phyloP scores from a whole-genome alignment of 1,140 invertebrate genomes.

The Stegodyphus dumicola region DNA sequence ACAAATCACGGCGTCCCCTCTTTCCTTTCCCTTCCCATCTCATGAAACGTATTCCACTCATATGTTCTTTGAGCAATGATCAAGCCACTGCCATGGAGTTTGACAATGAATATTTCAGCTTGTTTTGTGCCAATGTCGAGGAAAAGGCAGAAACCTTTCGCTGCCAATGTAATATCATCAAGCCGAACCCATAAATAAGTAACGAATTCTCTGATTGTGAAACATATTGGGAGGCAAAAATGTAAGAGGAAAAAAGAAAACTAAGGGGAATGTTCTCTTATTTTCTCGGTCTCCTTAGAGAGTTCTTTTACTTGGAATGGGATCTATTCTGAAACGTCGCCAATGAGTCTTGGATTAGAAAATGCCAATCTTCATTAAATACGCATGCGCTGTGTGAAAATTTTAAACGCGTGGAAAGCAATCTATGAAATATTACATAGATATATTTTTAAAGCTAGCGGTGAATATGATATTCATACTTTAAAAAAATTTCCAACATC shows the following conservation, averaged over 20 bases:
- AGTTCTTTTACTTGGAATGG: too few relatives aligned
- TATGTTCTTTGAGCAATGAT: conserved; percentile 19
- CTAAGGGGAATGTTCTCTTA: neutral
- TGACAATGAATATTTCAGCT: conserved; percentile 43
- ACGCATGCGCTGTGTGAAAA: neutral
- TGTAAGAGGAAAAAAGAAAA: neutral
- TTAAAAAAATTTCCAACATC: too few relatives aligned
- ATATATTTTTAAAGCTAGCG: too few relatives aligned
- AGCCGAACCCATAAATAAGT: conserved; percentile 16
- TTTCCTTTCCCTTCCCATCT: neutral
- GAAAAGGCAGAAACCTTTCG: conserved; percentile 18
- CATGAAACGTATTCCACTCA: neutral
- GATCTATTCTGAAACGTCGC: too few relatives aligned
- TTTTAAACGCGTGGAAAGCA: neutral
- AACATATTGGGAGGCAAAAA: conserved; percentile 19
- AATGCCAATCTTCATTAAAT: conserved; percentile 22
- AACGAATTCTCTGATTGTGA: conserved; percentile 47
- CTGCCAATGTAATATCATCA: conserved; percentile 26
- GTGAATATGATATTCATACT: too few relatives aligned
- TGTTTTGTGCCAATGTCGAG: conserved; percentile 41
- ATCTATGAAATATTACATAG: too few relatives aligned
- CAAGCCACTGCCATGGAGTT: neutral
- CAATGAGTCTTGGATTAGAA: neutral
- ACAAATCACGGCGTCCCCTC: neutral
- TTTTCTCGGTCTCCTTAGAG: too few relatives aligned